These are phyloP conservation scores for Cyaniris semiargus DNA, from an alignment of 2,888 invertebrate species.

Conservation along the genomic window DNA sequence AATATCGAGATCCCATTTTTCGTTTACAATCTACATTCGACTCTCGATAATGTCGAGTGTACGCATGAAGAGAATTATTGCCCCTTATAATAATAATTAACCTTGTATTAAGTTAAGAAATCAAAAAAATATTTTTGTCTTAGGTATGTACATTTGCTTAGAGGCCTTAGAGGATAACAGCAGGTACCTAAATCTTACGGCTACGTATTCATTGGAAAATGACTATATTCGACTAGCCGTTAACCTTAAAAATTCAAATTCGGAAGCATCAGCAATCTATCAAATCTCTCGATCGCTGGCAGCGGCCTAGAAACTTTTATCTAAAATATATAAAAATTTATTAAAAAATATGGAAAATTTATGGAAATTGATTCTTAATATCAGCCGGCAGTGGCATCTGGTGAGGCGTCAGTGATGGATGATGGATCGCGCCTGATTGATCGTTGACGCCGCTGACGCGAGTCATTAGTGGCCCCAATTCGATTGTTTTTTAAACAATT, in stretches of 20 bases:
- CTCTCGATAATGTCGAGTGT: too few relatives aligned
- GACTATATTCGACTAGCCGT: not conserved
- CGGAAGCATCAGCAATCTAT: conserved; percentile 2
- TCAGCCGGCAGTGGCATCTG: conserved; percentile 72
- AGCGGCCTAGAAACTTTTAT: conserved; percentile 21
- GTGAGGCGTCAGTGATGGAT: conserved; percentile 47
- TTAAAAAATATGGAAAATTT: conserved; percentile 43
- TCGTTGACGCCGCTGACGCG: conserved; percentile 63
- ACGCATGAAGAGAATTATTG: too few relatives aligned
- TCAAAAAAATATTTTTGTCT: too few relatives aligned
- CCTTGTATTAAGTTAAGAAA: too few relatives aligned
- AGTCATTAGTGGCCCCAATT: conserved; percentile 21
- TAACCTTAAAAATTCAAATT: conserved; percentile 10
- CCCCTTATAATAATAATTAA: too few relatives aligned
- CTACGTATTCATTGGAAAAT: not conserved
- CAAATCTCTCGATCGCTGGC: not conserved
- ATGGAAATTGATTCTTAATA: conserved; percentile 73
- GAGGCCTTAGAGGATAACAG: too few relatives aligned
- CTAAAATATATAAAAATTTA: conserved; percentile 30
- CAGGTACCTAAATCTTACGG: not conserved
- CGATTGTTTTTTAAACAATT: conserved; percentile 17
- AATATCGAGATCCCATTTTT: not conserved
- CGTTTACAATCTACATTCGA: too few relatives aligned
- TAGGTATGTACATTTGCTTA: too few relatives aligned
- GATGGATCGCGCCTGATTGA: conserved; percentile 59